phyloP scores from a whole-genome alignment of 2,113 vertebrate species.

The Myrmophylax atrothorax region DNA sequence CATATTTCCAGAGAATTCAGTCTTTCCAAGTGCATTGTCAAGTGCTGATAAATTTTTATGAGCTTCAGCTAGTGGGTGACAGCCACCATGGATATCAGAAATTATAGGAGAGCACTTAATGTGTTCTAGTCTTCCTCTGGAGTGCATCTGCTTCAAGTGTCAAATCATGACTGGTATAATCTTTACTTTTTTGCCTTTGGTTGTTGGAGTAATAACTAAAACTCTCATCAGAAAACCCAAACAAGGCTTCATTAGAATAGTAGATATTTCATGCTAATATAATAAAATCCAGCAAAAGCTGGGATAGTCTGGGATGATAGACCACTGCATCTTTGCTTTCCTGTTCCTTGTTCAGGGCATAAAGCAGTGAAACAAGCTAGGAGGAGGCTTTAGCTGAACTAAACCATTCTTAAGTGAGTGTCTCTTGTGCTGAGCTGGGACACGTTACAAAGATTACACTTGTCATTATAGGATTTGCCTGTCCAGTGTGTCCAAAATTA shows the following conservation, averaged over 20 bases:
- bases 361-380: neutral
- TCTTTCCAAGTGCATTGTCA: constrained; percentile 71
- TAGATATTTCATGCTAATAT: neutral
- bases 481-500: neutral
- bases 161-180: constrained; percentile 51
- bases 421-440: neutral
- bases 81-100: constrained; percentile 63
- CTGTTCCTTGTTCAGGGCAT: neutral
- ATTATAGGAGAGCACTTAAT: constrained; percentile 60
- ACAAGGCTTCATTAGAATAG: constrained; percentile 11
- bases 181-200: neutral
- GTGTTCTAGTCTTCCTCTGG: constrained; percentile 43
- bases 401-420: neutral
- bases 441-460: neutral
- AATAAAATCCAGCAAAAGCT: neutral
- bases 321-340: neutral
- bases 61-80: constrained; percentile 67
- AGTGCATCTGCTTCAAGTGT: constrained; percentile 60
- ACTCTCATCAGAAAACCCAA: constrained; percentile 24
- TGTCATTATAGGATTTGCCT: neutral
- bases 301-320: neutral
- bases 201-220: constrained; percentile 29
- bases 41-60: constrained; percentile 74
- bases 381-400: neutral
- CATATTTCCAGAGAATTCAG: constrained; percentile 74